Evolutionary conservation across 2,113 vertebrate species (phyloP).

Genomic region (Ovibos moschatus): DNA sequence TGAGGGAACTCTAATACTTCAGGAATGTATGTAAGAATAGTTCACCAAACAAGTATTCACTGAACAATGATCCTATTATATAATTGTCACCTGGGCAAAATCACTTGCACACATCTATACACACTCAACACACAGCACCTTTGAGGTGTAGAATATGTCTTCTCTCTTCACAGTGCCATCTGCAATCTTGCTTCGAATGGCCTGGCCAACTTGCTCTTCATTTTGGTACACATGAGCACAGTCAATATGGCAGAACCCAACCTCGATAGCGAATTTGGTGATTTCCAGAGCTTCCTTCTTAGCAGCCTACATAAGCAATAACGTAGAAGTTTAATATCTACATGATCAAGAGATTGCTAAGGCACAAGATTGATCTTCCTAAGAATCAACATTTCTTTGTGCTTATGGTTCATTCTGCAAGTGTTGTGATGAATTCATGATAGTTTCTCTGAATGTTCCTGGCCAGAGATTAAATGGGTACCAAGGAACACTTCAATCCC

Average conservation of each 20-base stretch:
- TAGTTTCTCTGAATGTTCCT: neutral
- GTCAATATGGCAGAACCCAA: constrained; percentile 9
- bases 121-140: neutral
- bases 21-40: neutral
- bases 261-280: neutral
- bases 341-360: neutral
- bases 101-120: neutral
- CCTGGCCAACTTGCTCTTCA: constrained; percentile 30
- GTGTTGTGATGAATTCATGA: neutral
- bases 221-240: constrained; percentile 38
- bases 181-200: neutral
- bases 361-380: neutral
- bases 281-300: neutral
- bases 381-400: neutral
- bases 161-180: constrained; percentile 38
- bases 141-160: constrained; percentile 55
- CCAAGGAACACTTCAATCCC: neutral
- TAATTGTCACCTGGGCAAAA: neutral
- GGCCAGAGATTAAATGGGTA: neutral
- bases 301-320: neutral
- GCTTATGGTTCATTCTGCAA: neutral
- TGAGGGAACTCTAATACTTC: neutral
- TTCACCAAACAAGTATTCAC: neutral
- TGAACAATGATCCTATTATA: neutral
- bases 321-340: neutral